Percentiles rank a stretch among this genome's conserved stretches.
Evolutionary conservation across 2,797 vertebrate genomes (phyloP).

Genomic region (Karalla daura): DNA sequence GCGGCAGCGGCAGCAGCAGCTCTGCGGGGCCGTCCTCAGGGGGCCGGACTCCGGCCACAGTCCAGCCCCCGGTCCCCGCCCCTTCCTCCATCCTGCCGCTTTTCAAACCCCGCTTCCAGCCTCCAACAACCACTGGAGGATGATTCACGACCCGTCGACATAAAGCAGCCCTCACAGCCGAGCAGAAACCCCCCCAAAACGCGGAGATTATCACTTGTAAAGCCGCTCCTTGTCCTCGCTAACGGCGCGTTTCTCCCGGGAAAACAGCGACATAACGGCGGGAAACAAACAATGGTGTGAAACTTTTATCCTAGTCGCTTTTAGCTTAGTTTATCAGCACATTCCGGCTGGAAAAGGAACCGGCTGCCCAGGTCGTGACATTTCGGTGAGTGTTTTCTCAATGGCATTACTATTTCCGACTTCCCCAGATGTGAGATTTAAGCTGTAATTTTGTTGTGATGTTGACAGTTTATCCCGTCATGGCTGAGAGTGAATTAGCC

Average conservation of each 20-base stretch:
- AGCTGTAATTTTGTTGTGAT: neutral
- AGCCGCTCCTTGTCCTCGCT: no score
- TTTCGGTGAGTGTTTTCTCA: constrained; percentile 60
- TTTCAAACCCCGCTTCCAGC: constrained; percentile 81
- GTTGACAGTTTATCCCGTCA: constrained; percentile 1
- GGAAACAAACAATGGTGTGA: constrained; percentile 45
- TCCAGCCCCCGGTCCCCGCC: constrained; percentile 70
- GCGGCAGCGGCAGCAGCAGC: no score
- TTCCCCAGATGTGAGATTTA: no score
- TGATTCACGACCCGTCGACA: constrained; percentile 20
- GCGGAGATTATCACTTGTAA: no score
- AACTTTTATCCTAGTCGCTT: constrained; percentile 24
- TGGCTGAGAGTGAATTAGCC: constrained; percentile 24
- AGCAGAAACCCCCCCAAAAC: neutral
- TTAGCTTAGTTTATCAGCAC: neutral
- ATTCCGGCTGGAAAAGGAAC: constrained; percentile 5
- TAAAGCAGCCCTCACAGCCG: constrained; percentile 18
- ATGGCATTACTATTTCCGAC: no score
- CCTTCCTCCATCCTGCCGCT: constrained; percentile 76
- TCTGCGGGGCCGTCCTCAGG: constrained; percentile 8
- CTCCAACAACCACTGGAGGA: constrained; percentile 30
- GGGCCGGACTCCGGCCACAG: constrained; percentile 14
- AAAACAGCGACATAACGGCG: neutral
- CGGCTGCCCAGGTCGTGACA: constrained; percentile 12
- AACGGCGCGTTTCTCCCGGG: fast-evolving